Conservation (phyloP, 2,797 vertebrate species). For the Syndactyla subalaris region DNA sequence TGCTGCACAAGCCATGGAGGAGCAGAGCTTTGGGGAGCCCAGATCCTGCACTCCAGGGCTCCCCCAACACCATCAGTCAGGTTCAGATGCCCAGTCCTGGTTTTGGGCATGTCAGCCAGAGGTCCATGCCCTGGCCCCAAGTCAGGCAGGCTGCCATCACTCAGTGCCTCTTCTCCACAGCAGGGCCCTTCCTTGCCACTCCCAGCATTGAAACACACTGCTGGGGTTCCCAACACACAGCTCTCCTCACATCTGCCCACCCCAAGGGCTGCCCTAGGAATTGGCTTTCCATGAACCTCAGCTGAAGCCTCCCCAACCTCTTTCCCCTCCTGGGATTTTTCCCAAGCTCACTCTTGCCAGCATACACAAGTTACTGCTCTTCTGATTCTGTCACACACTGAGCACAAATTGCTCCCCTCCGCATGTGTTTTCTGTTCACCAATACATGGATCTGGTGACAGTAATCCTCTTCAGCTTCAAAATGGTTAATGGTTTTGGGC, state of each 20-base stretch:
- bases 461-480: not conserved
- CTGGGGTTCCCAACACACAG: not conserved
- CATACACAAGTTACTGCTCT: not conserved
- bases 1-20: rapidly evolving
- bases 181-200: not conserved
- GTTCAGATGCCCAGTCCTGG: not conserved
- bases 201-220: not conserved
- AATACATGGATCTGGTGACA: not conserved
- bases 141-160: not conserved
- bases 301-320: not conserved
- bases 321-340: not conserved
- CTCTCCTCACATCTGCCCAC: not conserved
- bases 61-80: rapidly evolving
- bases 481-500: not conserved
- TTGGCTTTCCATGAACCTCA: not conserved
- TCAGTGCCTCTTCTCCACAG: not conserved
- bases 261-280: not conserved
- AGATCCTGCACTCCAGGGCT: too few relatives aligned
- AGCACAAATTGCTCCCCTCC: not conserved
- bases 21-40: not conserved
- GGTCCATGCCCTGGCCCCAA: rapidly evolving
- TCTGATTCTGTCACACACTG: not conserved
- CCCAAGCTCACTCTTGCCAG: not conserved
- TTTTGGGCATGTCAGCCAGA: not conserved
- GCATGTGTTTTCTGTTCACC: not conserved